A percentile compares a stretch with the other conserved stretches of the same genome.
Evolutionary conservation across 2,797 vertebrate species (phyloP).

Genomic region (Synaphobranchus kaupii): DNA sequence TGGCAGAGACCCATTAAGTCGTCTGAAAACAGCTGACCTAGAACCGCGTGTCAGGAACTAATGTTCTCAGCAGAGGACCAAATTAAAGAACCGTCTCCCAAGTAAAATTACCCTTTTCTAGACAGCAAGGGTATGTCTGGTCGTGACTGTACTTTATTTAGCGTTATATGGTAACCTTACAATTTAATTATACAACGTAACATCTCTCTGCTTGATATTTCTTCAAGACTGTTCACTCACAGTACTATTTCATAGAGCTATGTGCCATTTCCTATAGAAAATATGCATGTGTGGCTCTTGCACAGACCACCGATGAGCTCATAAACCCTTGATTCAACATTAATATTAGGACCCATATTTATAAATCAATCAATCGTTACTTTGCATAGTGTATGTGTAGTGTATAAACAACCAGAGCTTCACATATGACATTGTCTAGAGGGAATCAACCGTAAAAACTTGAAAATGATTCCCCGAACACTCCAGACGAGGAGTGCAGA

Average conservation of each 20-base stretch:
- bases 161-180: neutral
- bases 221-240: neutral
- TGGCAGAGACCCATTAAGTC: conserved; percentile 2
- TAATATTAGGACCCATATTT: neutral
- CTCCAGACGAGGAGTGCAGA: neutral
- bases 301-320: neutral
- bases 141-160: neutral
- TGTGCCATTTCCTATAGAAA: neutral
- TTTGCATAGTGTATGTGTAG: too few relatives aligned
- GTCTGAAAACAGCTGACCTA: conserved; percentile 20
- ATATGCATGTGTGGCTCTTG: neutral
- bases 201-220: neutral
- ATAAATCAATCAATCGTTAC: neutral
- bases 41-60: conserved; percentile 23
- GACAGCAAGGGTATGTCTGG: neutral
- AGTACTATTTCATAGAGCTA: neutral
- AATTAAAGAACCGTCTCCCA: conserved; percentile 11
- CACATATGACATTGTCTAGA: neutral
- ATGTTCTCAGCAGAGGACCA: conserved; percentile 7
- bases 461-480: neutral
- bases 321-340: neutral
- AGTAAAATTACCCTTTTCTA: conserved; percentile 19
- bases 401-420: neutral
- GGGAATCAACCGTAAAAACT: neutral
- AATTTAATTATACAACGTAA: neutral